Conservation (phyloP, 2,113 vertebrate species). For the Dinomys branickii region DNA sequence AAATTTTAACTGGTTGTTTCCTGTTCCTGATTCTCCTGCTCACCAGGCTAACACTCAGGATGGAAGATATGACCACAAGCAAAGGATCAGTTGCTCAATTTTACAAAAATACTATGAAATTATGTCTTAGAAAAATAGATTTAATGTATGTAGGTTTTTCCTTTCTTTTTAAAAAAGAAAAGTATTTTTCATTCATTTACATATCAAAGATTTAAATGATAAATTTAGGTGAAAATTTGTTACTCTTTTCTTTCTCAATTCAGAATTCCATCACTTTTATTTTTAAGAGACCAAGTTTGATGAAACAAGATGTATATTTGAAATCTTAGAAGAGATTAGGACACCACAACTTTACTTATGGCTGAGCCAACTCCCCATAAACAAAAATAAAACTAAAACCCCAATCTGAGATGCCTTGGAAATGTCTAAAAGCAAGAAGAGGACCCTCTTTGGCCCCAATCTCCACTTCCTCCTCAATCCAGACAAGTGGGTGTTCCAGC, state of each 20-base stretch:
- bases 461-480: slow-evolving; percentile 65
- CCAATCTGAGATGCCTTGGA: slow-evolving; percentile 33
- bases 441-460: slow-evolving; percentile 11
- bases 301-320: slow-evolving; percentile 26
- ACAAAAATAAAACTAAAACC: slow-evolving; percentile 68
- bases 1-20: background rate
- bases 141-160: background rate
- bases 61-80: background rate
- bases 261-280: background rate
- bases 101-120: background rate
- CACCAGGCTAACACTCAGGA: background rate
- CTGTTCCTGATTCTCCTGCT: background rate
- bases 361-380: slow-evolving; percentile 52
- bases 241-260: background rate
- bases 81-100: background rate
- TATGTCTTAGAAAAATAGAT: background rate
- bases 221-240: background rate
- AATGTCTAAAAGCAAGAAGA: slow-evolving; percentile 53
- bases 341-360: slow-evolving; percentile 42
- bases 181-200: background rate
- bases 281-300: background rate
- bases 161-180: background rate
- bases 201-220: background rate
- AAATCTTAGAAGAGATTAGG: slow-evolving; percentile 46
- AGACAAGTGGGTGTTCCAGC: slow-evolving; percentile 67